Conservation (phyloP, 2,888 invertebrate genomes). For the Oscheius myriophilus region DNA sequence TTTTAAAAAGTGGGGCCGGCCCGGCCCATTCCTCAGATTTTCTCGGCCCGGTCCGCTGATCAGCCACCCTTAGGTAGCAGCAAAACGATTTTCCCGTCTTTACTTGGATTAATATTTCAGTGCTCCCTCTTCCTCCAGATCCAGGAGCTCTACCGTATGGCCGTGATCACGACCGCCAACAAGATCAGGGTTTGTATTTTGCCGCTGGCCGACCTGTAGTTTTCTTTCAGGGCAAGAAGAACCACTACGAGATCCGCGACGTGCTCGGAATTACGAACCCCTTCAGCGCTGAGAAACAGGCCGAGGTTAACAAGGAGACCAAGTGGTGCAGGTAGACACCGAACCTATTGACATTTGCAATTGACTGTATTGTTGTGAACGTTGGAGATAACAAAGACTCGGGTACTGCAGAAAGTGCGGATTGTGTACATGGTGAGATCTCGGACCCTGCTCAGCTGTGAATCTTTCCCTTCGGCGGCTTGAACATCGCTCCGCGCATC, state of each 20-base stretch:
- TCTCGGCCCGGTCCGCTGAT: too few relatives aligned
- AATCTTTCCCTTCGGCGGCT: conserved; percentile 57
- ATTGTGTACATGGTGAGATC: too few relatives aligned
- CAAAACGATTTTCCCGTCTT: too few relatives aligned
- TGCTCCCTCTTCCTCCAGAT: conserved; percentile 9
- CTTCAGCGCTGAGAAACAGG: conserved; percentile 2
- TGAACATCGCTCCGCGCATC: conserved; percentile 65
- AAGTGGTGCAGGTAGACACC: neutral
- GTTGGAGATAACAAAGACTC: too few relatives aligned
- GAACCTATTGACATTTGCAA: neutral
- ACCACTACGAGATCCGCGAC: neutral
- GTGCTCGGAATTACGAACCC: neutral
- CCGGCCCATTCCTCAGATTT: too few relatives aligned
- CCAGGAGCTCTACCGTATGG: conserved; percentile 6
- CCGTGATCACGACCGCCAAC: neutral
- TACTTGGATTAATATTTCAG: conserved; percentile 1
- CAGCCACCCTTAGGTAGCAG: too few relatives aligned
- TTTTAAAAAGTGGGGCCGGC: too few relatives aligned
- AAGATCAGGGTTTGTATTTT: conserved; percentile 1
- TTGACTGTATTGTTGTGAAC: too few relatives aligned
- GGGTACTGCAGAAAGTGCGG: too few relatives aligned
- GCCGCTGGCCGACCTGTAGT: neutral
- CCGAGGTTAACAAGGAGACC: neutral
- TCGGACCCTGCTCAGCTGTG: neutral
- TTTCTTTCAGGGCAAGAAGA: neutral